Conservation (phyloP, 2,113 vertebrate genomes). For the Lampris incognitus region DNA sequence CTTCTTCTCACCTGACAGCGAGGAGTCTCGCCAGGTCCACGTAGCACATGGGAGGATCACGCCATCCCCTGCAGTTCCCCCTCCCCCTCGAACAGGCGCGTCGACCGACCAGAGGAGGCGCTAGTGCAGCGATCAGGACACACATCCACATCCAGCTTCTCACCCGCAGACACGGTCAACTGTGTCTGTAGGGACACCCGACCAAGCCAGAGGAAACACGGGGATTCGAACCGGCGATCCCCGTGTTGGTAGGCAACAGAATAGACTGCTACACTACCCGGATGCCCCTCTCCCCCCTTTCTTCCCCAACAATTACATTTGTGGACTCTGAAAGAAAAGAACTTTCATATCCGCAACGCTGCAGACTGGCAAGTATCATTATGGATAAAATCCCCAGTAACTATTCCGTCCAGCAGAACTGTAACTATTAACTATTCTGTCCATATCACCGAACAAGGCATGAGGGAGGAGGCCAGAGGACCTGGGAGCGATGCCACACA, state of each 20-base stretch:
- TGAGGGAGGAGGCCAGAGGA: constrained; percentile 43
- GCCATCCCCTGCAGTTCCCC: neutral
- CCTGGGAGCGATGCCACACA: constrained; percentile 42
- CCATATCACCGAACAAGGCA: constrained; percentile 78
- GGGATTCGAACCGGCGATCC: no score
- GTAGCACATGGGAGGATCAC: neutral
- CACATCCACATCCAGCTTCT: no score
- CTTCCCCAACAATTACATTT: constrained; percentile 70
- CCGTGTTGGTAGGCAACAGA: no score
- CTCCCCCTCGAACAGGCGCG: no score
- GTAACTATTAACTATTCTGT: constrained; percentile 79
- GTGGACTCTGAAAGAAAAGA: constrained; percentile 61
- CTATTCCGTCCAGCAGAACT: constrained; percentile 75
- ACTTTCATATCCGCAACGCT: constrained; percentile 80
- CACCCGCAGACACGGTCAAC: no score
- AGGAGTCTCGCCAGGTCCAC: no score
- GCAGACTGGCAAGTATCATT: constrained; percentile 84
- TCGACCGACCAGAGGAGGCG: no score
- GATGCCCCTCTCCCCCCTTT: constrained; percentile 37
- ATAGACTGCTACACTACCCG: no score
- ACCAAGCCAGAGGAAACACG: no score
- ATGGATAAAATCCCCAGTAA: constrained; percentile 85
- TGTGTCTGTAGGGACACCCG: no score
- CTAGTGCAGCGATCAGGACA: no score
- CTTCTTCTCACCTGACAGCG: no score